phyloP scores from a whole-genome alignment of 2,113 vertebrate genomes.

The Nyctereutes procyonoides region DNA sequence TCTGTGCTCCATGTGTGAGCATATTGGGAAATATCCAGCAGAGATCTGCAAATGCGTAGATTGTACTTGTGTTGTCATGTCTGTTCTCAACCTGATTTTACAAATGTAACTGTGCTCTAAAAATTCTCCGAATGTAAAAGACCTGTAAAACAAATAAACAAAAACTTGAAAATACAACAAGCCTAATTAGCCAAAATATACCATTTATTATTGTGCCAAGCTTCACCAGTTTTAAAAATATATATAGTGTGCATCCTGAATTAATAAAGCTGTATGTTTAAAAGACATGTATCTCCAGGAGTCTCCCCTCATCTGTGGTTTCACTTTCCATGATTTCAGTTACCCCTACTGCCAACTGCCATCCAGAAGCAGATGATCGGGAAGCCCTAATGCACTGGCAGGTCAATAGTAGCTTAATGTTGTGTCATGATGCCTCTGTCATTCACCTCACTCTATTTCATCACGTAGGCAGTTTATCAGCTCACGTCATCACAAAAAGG shows the following conservation, averaged over 20 bases:
- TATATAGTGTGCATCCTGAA: neutral
- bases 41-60: conserved; percentile 74
- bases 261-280: conserved; percentile 24
- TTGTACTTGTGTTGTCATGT: conserved; percentile 49
- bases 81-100: conserved; percentile 78
- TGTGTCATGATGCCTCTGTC: neutral
- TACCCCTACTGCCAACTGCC: neutral
- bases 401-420: neutral
- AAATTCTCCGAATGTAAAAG: conserved; percentile 54
- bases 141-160: conserved; percentile 47
- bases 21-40: conserved; percentile 71
- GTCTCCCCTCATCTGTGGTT: neutral
- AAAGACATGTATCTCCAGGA: neutral
- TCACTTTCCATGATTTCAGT: neutral
- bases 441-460: neutral
- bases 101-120: conserved; percentile 50
- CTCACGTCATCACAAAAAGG: neutral
- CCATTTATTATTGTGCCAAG: neutral
- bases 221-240: neutral
- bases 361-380: neutral
- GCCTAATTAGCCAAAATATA: neutral
- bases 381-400: neutral
- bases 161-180: conserved; percentile 50
- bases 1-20: conserved; percentile 67
- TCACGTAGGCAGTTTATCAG: neutral